phyloP scores from a whole-genome alignment of 2,797 vertebrate species.

The Hybognathus amarus region DNA sequence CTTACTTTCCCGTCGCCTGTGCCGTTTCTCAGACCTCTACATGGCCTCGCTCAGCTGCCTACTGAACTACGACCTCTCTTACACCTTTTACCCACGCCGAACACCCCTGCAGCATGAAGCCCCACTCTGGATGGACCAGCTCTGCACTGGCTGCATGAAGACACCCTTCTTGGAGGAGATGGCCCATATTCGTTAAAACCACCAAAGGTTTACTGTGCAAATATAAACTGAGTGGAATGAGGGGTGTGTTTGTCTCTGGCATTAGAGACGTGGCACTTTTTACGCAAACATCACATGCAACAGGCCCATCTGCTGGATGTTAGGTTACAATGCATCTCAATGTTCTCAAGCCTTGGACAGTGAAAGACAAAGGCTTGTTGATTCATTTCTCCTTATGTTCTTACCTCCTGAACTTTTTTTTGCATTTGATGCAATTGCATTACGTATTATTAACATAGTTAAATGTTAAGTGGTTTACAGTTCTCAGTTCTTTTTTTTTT shows the following conservation, averaged over 20 bases:
- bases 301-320: conserved; percentile 52
- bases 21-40: conserved; percentile 86
- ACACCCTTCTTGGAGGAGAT: conserved; percentile 83
- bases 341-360: conserved; percentile 37
- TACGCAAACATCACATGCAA: conserved; percentile 12
- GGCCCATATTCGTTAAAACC: conserved; percentile 80
- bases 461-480: conserved; percentile 35
- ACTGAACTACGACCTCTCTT: conserved; percentile 81
- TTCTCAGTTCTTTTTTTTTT: conserved; percentile 4
- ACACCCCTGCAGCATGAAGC: conserved; percentile 86
- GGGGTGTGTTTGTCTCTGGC: background rate
- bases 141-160: conserved; percentile 86
- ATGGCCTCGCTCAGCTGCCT: conserved; percentile 85
- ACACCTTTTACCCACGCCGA: conserved; percentile 85
- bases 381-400: background rate
- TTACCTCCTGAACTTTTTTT: conserved; percentile 32
- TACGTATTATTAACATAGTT: conserved; percentile 34
- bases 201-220: conserved; percentile 36
- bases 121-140: conserved; percentile 88
- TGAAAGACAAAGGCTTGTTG: background rate
- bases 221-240: conserved; percentile 1
- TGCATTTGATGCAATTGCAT: conserved; percentile 15
- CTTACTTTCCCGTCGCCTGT: conserved; percentile 86
- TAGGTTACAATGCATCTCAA: conserved; percentile 54
- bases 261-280: conserved; percentile 41